These are phyloP conservation scores for Tonatia bakeri DNA, from an alignment of 2,113 vertebrate species.

Conservation along the genomic window DNA sequence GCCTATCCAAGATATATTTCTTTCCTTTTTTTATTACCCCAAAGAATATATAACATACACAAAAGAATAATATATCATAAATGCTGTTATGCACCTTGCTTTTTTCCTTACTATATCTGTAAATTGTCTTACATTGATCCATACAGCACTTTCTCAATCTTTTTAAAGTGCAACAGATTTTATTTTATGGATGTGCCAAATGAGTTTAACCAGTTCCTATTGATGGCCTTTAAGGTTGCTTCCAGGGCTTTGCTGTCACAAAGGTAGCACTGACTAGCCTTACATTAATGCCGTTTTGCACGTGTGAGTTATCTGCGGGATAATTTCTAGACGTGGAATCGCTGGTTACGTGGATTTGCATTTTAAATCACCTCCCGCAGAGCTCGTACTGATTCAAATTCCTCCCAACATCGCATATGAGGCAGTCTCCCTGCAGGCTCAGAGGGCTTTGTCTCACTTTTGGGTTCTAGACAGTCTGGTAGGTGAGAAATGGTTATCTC, in stretches of 20 bases:
- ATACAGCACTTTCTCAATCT: neutral
- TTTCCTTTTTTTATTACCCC: neutral
- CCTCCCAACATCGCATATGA: neutral
- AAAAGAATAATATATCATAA: neutral
- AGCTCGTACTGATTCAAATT: neutral
- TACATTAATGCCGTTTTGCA: neutral
- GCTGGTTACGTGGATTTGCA: neutral
- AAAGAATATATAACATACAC: neutral
- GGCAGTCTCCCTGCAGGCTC: neutral
- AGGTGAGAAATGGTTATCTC: neutral
- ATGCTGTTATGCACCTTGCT: neutral
- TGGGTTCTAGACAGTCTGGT: neutral
- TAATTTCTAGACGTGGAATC: neutral
- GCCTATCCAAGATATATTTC: neutral
- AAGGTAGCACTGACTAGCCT: neutral
- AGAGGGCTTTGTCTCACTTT: neutral
- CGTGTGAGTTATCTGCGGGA: neutral
- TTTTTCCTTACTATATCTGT: neutral
- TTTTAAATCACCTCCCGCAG: neutral
- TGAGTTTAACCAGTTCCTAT: neutral
- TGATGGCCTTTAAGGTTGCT: neutral
- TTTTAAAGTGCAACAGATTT: neutral
- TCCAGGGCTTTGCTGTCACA: neutral
- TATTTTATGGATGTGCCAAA: neutral
- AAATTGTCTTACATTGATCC: neutral